Base-by-base conservation (phyloP, 30 jellyfish, hydroid and myxozoan species). In the Aurelia sp. region DNA sequence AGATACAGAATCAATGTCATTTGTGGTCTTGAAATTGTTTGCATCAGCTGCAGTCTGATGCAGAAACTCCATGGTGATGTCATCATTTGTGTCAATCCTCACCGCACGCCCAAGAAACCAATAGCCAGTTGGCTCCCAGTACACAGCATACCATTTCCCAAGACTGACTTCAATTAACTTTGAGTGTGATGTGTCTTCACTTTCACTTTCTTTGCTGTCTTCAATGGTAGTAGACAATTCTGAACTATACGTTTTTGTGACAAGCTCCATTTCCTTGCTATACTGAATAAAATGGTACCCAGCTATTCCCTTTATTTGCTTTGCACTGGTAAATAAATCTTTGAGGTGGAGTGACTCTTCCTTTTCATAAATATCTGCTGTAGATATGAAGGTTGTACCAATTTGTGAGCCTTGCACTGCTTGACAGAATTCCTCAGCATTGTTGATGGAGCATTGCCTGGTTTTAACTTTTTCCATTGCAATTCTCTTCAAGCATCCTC, bases 381-480 rank as follows among this genome's bases (percentile, higher is more conserved):
- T 35, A 35, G 80, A 61, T 50, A 62, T 63, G 79, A 30, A 52
- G 17, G 89, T 78, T 40, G 44, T 66, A 44, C 30, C 89, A 78
- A 78, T 63, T 0, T 35, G 27, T 23, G 79, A 63, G 6, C 89
- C 80, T 78, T 77, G 19, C 44, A 77, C 88, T 33, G 64, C 88
- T 19, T 48, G 53, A 63, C 33, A 78, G 57, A 78, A 64, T 44
- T 78, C 79, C 19, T n/a, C 11, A 11, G 89, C 79, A 78, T 61
- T 78, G 69, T 78, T 78, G 52, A 78, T 66, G 47, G 13, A 20
- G 89, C 89, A 77, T 33, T 77, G 88, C 65, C 89, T 57, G 21
- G 87, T 76, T 57, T 76, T 21, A 18, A 76, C 87, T 57, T 33
- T 76, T 35, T 58, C 87, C 62, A 44, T 76, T 33, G 76, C 76